Percentiles rank a stretch among this genome's conserved stretches.
Evolutionary conservation across 1,140 invertebrate species (phyloP).

Genomic region (Nymphalis io): DNA sequence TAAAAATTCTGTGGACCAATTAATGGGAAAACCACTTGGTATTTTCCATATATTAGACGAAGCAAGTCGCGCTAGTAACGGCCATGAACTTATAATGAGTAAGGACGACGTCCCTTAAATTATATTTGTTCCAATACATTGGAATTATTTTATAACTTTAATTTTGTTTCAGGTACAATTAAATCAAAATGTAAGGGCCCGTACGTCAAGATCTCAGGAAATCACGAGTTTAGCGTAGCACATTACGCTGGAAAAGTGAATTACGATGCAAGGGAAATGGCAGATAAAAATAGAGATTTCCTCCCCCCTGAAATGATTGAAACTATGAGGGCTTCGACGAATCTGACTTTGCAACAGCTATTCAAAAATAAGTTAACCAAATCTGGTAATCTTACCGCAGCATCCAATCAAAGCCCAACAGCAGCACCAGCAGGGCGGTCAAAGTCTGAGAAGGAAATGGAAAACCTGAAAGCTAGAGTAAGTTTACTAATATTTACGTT

Average conservation of each 20-base stretch:
- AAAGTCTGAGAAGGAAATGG: constrained; percentile 80
- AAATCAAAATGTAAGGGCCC: constrained; percentile 79
- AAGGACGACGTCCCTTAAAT: constrained; percentile 35
- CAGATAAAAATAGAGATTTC: constrained; percentile 94
- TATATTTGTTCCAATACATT: constrained; percentile 5
- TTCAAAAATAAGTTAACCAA: constrained; percentile 94
- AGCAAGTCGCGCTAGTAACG: constrained; percentile 86
- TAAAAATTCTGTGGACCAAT: constrained; percentile 90
- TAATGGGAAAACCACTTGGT: constrained; percentile 91
- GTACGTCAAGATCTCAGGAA: constrained; percentile 83
- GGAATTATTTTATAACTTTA: constrained; percentile 7
- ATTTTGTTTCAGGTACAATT: constrained; percentile 77
- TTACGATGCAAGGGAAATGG: constrained; percentile 90
- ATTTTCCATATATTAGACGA: constrained; percentile 94
- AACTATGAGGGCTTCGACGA: constrained; percentile 88
- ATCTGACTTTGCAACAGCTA: constrained; percentile 86
- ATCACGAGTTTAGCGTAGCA: constrained; percentile 88
- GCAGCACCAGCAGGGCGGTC: constrained; percentile 75
- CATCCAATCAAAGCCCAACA: constrained; percentile 64
- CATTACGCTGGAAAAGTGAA: constrained; percentile 92
- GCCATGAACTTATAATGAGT: constrained; percentile 81
- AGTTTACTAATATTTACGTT: constrained; percentile 14
- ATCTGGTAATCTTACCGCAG: constrained; percentile 87
- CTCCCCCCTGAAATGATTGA: constrained; percentile 92
- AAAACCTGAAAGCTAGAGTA: constrained; percentile 70